phyloP scores from a whole-genome alignment of 2,113 vertebrate species.

The Centropristis striata region DNA sequence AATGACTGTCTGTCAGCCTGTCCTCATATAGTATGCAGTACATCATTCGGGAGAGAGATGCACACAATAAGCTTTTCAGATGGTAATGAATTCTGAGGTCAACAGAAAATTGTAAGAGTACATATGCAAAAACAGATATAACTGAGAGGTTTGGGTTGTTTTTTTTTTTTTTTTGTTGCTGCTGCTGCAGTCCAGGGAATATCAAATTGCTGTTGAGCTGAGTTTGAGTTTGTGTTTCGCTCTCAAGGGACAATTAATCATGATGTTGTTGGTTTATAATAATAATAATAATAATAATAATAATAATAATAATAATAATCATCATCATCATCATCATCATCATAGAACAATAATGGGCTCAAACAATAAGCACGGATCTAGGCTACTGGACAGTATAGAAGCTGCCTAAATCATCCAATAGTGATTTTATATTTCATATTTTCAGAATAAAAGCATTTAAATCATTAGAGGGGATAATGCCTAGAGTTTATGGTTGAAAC shows the following conservation, averaged over 20 bases:
- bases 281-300: background rate
- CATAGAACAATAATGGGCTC: background rate
- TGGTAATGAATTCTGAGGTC: conserved; percentile 19
- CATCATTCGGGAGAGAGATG: background rate
- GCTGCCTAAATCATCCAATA: background rate
- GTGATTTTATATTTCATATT: background rate
- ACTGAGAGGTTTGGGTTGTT: too few species aligned
- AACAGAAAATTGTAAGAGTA: background rate
- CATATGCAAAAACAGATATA: background rate
- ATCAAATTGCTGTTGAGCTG: too few species aligned
- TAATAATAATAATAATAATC: background rate
- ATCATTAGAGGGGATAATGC: too few species aligned
- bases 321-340: too few species aligned
- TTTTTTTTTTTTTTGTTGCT: too few species aligned
- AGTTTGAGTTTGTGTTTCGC: too few species aligned
- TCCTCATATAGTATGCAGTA: conserved; percentile 4
- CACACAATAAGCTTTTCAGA: background rate
- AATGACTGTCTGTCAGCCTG: background rate
- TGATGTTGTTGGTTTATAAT: too few species aligned
- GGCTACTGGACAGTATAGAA: background rate
- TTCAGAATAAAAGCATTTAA: background rate
- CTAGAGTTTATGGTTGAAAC: too few species aligned
- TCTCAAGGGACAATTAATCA: too few species aligned
- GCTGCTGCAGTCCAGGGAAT: too few species aligned
- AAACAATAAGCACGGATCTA: background rate